A percentile compares a stretch with the other conserved stretches of the same genome.
These are phyloP conservation scores for Arctocebus calabarensis DNA, from an alignment of 2,797 vertebrate genomes.

Conservation along the genomic window DNA sequence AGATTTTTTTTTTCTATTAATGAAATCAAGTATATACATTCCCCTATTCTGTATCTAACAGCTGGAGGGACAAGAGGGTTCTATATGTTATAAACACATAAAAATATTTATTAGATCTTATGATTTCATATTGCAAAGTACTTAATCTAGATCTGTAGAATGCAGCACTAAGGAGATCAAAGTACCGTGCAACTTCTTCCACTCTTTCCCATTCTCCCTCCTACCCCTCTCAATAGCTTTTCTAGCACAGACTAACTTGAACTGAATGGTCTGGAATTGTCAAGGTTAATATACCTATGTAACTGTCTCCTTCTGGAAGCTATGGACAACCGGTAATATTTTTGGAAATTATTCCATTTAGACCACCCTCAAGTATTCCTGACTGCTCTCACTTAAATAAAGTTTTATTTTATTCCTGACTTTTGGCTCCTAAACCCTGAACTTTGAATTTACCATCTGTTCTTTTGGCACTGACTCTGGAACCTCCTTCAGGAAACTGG, in stretches of 20 bases:
- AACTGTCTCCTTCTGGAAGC: not conserved
- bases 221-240: not conserved
- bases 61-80: not conserved
- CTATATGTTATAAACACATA: not conserved
- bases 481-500: constrained; percentile 30
- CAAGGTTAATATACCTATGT: not conserved
- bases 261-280: not conserved
- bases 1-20: not conserved
- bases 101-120: constrained; percentile 16
- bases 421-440: not conserved
- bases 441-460: not conserved
- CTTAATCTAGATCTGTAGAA: constrained; percentile 9
- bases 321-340: not conserved
- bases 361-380: not conserved
- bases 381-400: not conserved
- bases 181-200: not conserved
- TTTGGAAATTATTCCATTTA: not conserved
- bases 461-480: not conserved
- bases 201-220: not conserved
- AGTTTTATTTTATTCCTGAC: constrained; percentile 4
- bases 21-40: not conserved
- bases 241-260: not conserved
- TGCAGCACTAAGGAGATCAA: not conserved
- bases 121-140: constrained; percentile 1
- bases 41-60: not conserved